Base-by-base conservation (phyloP, 2,888 invertebrate genomes). In the Neocrepidodera transversa region DNA sequence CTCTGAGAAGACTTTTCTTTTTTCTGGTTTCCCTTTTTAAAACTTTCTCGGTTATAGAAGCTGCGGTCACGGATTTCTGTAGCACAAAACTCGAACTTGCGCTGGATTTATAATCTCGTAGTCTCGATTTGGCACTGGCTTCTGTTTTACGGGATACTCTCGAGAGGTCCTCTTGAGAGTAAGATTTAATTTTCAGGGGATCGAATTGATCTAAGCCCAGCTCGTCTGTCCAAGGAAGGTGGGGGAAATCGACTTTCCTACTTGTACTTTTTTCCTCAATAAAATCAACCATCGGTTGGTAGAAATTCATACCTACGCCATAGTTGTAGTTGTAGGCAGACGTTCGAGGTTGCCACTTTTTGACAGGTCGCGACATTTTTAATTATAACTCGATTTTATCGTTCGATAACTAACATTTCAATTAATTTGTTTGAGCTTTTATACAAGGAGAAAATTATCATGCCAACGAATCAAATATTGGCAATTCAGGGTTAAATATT, bases 261-360 rank as follows among this genome's bases (percentile, higher is more conserved):
- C 74, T 77, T 55, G 71, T 82, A 68, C 86, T 84, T 80, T 89
- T 90, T 40, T 85, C 86, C 74, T 88, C 87, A 69, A 93, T 86
- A 75, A 91, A 92, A 79, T 93, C 91, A 73, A 93, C 87, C 92
- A 93, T 92, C 47, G 92, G 92, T 78, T 92, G 90, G 80, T 93
- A 93, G 79, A 86, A 91, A 81, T 92, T 90, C 73, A 92, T 90
- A 50, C 90, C 91, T 78, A 88, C 91, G 68, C 89, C 89, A 80
- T 92, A 93, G 80, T 93, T 93, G 78, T 88, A 87, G 75, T 90
- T 88, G 81, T 92, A 93, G 58, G 89, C 86, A 55, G 85, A 78
- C 14, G 89, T 87, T 51, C 87, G 85, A 49, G 86, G 86, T 66
- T 82, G 82, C 73, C 74, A 74, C 64, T 68, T 74, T 54, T 54